Base-by-base conservation (phyloP, 1,140 invertebrate genomes). In the Tenebrio molitor region DNA sequence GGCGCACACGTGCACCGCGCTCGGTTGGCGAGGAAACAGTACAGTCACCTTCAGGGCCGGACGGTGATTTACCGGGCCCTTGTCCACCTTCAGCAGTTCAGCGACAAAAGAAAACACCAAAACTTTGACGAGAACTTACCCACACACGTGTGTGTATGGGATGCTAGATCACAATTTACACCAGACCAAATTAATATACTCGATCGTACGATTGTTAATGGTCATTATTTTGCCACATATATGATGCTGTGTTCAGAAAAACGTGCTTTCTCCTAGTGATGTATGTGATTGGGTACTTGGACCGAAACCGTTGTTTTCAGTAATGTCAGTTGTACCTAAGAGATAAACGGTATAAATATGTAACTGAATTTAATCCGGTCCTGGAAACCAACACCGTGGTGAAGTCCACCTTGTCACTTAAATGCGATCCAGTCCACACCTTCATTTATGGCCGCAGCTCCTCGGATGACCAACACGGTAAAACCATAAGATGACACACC, bases 1-100 rank as follows among this genome's bases (percentile, higher is more conserved):
- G 72, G 42, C 70, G 76, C 67, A 78, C 77, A 78, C 77, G 77
- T 78, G 77, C 77, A 78, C 63, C 23, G 29, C 46, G 69, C 53
- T 53, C 69, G 36, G 29, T 23, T 39, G 62, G 14, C 65, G 66
- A 73, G 63, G n/a, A 73, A 41, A 67, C 64, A 65, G 58, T 65
- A 63, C 69, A 71, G 46, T 71, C 69, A 65, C 65, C 71, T 66
- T 66, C 64, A 66, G 64, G 64, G 39, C 36, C 64, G 39, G 64
- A 42, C 42, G 19, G 25, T 66, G 64, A 66, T 66, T 66, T 44
- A 66, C 25, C 10, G 17, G n/a, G 64, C 64, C 64, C 64, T 66
- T 66, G 33, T 14, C 29, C 44, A 50, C 23, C 12, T 41, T 33
- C 10, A n/a, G n/a, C n/a, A n/a, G n/a, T n/a, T n/a, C n/a, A n/a